phyloP scores from a whole-genome alignment of 2,888 invertebrate species.

The Eupithecia abbreviata region DNA sequence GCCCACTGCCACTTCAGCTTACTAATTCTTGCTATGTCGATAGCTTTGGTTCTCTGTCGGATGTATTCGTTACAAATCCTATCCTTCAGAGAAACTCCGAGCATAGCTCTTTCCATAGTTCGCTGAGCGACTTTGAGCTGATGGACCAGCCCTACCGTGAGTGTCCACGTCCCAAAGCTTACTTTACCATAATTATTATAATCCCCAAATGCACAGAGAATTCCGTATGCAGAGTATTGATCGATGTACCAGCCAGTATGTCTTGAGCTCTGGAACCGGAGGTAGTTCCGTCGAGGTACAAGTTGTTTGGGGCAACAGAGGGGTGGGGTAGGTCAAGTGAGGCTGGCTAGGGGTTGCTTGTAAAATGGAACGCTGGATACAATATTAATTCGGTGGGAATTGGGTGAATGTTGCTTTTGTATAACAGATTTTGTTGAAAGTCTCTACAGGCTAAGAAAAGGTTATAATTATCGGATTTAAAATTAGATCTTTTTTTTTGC shows the following conservation, averaged over 20 bases:
- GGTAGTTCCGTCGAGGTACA: constrained; percentile 33
- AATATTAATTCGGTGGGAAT: constrained; percentile 30
- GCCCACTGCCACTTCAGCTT: too few relatives aligned
- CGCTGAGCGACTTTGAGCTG: too few relatives aligned
- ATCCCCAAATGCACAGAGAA: constrained; percentile 38
- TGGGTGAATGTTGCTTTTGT: not conserved
- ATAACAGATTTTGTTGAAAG: not conserved
- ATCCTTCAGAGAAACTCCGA: too few relatives aligned
- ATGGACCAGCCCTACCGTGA: too few relatives aligned
- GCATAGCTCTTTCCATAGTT: too few relatives aligned
- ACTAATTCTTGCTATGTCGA: too few relatives aligned
- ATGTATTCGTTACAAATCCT: too few relatives aligned
- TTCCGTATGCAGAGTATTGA: constrained; percentile 43
- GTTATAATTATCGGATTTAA: too few relatives aligned
- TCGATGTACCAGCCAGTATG: constrained; percentile 33
- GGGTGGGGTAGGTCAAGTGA: constrained; percentile 36
- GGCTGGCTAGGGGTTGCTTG: constrained; percentile 31
- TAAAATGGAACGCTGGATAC: constrained; percentile 33
- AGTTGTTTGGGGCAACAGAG: constrained; percentile 31
- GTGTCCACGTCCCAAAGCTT: not conserved
- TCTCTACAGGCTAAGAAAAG: not conserved
- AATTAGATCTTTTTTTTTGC: too few relatives aligned
- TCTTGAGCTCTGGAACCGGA: constrained; percentile 38
- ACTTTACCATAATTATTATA: constrained; percentile 23
- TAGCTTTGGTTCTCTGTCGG: too few relatives aligned